A percentile compares a stretch with the other conserved stretches of the same genome.
Conservation (phyloP, 2,888 invertebrate species). For the Steromphala cineraria region DNA sequence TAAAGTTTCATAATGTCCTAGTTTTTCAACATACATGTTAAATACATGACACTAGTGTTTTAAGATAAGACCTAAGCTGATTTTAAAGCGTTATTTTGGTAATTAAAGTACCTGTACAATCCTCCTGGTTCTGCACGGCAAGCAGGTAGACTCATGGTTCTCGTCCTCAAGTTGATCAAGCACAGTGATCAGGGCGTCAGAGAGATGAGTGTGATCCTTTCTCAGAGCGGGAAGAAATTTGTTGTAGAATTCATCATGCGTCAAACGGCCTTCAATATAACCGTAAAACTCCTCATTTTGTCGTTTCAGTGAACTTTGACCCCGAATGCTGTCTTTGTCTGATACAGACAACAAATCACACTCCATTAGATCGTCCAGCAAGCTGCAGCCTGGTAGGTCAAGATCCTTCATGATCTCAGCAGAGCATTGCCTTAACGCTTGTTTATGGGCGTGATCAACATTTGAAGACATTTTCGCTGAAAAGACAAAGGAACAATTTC, state of each 20-base stretch:
- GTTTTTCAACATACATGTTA: too few species aligned
- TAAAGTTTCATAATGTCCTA: too few species aligned
- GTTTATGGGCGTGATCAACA: background rate
- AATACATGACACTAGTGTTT: too few species aligned
- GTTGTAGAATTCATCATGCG: background rate
- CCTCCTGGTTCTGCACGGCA: background rate
- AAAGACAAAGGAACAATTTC: background rate
- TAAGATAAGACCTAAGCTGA: too few species aligned
- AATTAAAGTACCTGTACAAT: background rate
- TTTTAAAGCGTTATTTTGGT: too few species aligned
- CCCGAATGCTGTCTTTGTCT: background rate
- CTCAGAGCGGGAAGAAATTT: background rate
- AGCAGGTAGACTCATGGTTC: background rate
- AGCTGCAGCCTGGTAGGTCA: background rate
- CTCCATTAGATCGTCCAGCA: background rate
- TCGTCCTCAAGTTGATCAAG: background rate
- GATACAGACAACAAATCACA: background rate
- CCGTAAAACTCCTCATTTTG: slow-evolving; percentile 4
- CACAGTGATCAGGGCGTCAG: background rate
- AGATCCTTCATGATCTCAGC: background rate
- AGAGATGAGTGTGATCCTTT: background rate
- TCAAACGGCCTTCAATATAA: background rate
- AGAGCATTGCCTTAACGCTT: background rate
- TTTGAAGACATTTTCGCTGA: background rate
- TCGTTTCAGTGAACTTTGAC: background rate